Percentiles rank a stretch among this genome's conserved stretches.
Evolutionary conservation across 2,888 invertebrate species (phyloP).

Genomic region (Caenorhabditis virilis): DNA sequence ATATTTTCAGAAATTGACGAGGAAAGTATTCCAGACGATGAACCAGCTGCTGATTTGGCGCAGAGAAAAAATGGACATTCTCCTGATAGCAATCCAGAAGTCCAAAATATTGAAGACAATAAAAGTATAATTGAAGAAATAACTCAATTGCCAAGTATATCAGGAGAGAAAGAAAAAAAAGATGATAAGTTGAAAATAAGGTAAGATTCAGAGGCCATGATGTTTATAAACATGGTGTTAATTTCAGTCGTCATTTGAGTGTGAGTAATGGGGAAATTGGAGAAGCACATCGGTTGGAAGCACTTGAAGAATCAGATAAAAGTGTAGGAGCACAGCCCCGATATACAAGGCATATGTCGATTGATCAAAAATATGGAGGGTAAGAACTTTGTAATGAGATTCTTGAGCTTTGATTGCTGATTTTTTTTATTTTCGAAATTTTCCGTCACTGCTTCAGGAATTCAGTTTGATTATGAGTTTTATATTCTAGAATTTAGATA

Average conservation of each 20-base stretch:
- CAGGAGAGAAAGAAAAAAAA: slow-evolving; percentile 1
- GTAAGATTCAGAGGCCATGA: neutral
- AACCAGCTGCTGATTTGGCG: slow-evolving; percentile 5
- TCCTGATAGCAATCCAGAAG: too few species aligned
- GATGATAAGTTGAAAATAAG: neutral
- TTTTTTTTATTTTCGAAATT: too few species aligned
- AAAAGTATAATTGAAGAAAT: too few species aligned
- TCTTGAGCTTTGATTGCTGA: too few species aligned
- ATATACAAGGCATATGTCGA: slow-evolving; percentile 19
- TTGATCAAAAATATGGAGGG: slow-evolving; percentile 9
- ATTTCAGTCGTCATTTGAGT: slow-evolving; percentile 19
- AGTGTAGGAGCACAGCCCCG: slow-evolving; percentile 7
- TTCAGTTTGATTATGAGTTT: too few species aligned
- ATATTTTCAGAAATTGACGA: slow-evolving; percentile 19
- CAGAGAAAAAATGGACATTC: too few species aligned
- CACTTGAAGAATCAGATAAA: slow-evolving; percentile 6
- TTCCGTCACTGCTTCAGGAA: too few species aligned
- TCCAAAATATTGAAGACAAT: too few species aligned
- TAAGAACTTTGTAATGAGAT: too few species aligned
- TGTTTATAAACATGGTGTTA: too few species aligned
- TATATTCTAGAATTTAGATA: too few species aligned
- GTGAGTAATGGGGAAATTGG: slow-evolving; percentile 15
- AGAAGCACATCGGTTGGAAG: slow-evolving; percentile 10
- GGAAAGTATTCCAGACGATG: slow-evolving; percentile 25
- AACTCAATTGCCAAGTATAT: too few species aligned